Percentiles rank a stretch among this genome's conserved stretches.
These are phyloP conservation scores for Naja naja DNA, from an alignment of 2,113 vertebrate species.

Conservation along the genomic window DNA sequence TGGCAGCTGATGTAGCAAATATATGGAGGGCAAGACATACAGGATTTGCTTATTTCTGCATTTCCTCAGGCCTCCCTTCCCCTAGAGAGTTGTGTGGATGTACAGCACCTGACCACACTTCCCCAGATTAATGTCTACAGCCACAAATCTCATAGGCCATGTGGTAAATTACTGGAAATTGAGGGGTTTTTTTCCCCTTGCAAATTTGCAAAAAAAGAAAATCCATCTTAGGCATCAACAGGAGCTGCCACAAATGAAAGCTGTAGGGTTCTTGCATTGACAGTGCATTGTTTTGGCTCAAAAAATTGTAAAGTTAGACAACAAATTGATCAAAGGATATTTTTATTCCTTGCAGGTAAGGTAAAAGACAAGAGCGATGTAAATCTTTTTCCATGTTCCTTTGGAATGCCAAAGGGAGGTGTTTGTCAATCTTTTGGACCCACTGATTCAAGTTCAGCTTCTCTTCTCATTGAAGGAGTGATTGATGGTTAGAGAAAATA, in stretches of 20 bases:
- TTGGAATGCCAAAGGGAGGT: not conserved
- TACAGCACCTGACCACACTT: not conserved
- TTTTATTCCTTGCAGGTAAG: not conserved
- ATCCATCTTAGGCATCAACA: constrained; percentile 34
- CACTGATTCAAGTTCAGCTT: not conserved
- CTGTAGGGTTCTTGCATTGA: not conserved
- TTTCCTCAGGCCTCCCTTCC: constrained; percentile 8
- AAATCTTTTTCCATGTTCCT: not conserved
- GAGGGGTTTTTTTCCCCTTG: not conserved
- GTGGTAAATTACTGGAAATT: constrained; percentile 39
- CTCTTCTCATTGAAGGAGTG: not conserved
- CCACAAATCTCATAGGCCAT: constrained; percentile 13
- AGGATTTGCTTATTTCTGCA: constrained; percentile 43
- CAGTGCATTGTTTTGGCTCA: not conserved
- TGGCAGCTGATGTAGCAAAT: not conserved
- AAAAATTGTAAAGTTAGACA: not conserved
- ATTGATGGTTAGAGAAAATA: not conserved
- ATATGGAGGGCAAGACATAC: not conserved
- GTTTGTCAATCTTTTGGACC: not conserved
- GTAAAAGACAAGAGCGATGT: not conserved
- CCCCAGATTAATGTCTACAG: constrained; percentile 49
- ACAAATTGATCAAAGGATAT: not conserved
- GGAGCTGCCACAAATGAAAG: constrained; percentile 34
- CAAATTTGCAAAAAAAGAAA: constrained; percentile 12
- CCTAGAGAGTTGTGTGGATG: constrained; percentile 18